Base-by-base conservation (phyloP, 2,797 vertebrate species). In the Tauraco hartlaubi region DNA sequence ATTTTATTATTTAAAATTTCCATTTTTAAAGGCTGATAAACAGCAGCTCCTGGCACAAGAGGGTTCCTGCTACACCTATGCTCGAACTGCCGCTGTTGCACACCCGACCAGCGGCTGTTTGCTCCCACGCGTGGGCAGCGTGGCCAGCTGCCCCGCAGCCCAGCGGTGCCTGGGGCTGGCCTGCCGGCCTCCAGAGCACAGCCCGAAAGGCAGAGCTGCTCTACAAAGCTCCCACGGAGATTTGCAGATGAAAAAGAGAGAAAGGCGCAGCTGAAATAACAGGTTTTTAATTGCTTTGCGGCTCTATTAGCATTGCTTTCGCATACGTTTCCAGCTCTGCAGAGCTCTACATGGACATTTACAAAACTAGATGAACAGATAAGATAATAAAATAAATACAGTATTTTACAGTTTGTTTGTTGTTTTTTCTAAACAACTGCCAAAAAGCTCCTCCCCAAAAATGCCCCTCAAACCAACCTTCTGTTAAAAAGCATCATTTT, bases 401-500 rank as follows among this genome's bases (percentile, higher is more conserved):
- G 26, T 79, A 79, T 90, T 90, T 91, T 62, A 59, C 56, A 95
- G 59, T 21, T 55, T 59, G 55, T 49, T 89, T 81, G 39, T 12
- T 12, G 12, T 90, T 84, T 54, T 81, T 84, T 81, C 63, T 46
- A 64, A 93, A 62, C 59, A 91, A 25, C 29, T 94, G 92, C 91
- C 92, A 96, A 90, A 92, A 72, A 68, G 64, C 88, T 16, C 26
- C 26, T 6, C 59, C 59, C 16, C n/a, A 21, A 48, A 49, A 78
- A 93, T 33, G 20, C 43, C 80, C 77, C 43, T 28, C 83, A 81
- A 88, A 29, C 19, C 72, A 96, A 41, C 39, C 73, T 67, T 91
- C 80, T 75, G 84, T 55, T 69, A 89, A 83, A 96, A 92, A 95
- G 31, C 91, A 68, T 61, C 16, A 71, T 96, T 98, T 97, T 96